Evolutionary conservation across 2,888 invertebrate genomes (phyloP).

Genomic region (Epinotia brunnichana): DNA sequence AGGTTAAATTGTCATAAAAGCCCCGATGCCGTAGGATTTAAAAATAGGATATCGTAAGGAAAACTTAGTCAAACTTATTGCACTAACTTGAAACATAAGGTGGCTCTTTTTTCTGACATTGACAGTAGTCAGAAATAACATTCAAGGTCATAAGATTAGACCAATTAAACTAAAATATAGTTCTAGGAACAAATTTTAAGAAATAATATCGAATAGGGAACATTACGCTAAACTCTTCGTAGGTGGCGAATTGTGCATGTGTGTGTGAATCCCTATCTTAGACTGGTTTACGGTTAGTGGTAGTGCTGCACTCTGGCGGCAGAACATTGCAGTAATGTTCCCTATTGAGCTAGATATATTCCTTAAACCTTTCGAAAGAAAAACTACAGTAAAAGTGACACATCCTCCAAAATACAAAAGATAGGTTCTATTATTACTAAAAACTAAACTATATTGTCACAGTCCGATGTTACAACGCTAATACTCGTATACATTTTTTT

Average conservation of each 20-base stretch:
- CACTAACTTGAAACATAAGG: constrained; percentile 18
- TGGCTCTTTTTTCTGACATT: not conserved
- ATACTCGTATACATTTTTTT: constrained; percentile 10
- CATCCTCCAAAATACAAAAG: constrained; percentile 7
- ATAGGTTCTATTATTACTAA: not conserved
- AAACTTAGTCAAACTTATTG: constrained; percentile 23
- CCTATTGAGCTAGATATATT: constrained; percentile 26
- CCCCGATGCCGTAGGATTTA: not conserved
- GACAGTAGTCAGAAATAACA: not conserved
- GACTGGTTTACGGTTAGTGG: no score
- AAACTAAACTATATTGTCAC: constrained; percentile 1
- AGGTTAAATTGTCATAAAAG: not conserved
- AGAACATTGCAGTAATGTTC: no score
- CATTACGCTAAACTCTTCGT: no score
- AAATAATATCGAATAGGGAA: not conserved
- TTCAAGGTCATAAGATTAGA: not conserved
- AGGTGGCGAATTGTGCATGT: no score
- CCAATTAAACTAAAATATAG: constrained; percentile 13
- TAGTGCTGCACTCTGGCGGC: no score
- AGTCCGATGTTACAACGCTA: not conserved
- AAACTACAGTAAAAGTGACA: constrained; percentile 11
- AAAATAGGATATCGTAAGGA: not conserved
- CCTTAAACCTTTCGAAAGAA: not conserved
- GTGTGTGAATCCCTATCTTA: no score
- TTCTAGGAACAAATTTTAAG: constrained; percentile 14